Conservation (phyloP, 2,888 invertebrate species). For the Liopterus haemorrhoidalis region DNA sequence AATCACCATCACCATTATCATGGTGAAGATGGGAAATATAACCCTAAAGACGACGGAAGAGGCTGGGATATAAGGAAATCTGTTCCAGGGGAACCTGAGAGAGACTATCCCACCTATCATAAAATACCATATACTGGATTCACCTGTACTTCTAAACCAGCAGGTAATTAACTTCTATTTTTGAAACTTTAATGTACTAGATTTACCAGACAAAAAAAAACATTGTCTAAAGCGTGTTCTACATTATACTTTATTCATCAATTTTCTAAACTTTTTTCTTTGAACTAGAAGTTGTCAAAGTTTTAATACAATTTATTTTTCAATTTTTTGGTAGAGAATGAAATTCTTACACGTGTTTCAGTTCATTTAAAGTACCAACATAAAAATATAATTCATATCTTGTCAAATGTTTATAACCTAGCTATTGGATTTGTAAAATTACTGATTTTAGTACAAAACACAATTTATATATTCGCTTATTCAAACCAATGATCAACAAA, state of each 20-base stretch:
- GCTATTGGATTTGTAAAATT: too few species aligned
- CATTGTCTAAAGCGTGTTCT: background rate
- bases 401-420: too few species aligned
- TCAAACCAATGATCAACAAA: too few species aligned
- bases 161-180: conserved; percentile 46
- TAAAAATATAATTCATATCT: too few species aligned
- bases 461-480: too few species aligned
- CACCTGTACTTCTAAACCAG: conserved; percentile 54
- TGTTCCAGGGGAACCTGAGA: conserved; percentile 61
- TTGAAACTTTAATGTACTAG: conserved; percentile 1
- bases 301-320: too few species aligned
- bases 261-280: background rate
- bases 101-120: conserved; percentile 58
- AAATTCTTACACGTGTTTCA: too few species aligned
- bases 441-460: too few species aligned
- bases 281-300: too few species aligned
- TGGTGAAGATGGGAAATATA: conserved; percentile 40
- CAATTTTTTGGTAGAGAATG: too few species aligned
- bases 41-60: conserved; percentile 43
- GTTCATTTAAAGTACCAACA: too few species aligned
- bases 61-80: conserved; percentile 57
- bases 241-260: conserved; percentile 1
- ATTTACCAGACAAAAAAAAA: background rate
- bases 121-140: conserved; percentile 57
- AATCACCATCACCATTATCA: conserved; percentile 21